Base-by-base conservation (phyloP, 2,888 invertebrate species). In the Cataglyphis albicans region DNA sequence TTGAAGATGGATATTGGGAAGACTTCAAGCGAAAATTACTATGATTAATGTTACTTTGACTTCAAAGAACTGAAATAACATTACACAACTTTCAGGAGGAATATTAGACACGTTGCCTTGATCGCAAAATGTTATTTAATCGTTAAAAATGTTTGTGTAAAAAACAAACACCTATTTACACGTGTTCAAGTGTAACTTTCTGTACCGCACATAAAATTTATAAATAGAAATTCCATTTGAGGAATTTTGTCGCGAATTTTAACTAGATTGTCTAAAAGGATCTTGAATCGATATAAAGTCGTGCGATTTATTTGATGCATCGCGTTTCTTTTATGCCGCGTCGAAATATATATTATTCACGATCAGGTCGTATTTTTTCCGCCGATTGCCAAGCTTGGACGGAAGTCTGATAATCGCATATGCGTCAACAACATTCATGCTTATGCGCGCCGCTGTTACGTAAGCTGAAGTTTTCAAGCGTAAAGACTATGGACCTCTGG, bases 391-490 rank as follows among this genome's bases (percentile, higher is more conserved):
- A 67, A 61, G 65, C 65, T 76, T 68, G 52, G 72, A 86, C 74
- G 85, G 86, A 88, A 84, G 88, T 89, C 88, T 57, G 84, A 86
- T 89, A 89, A 89, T 89, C 83, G 85, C 86, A 78, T 83, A 52
- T 83, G 81, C 88, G 85, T 81, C 86, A 85, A 81, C 83, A 86
- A 84, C 86, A 81, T 83, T 68, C 61, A 41, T 64, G 81, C 72
- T 35, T 38, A 65, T 81, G 59, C 38, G 32, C 57, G 57, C 52
- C 52, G 59, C 4, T 41, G 81, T 88, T 89, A 82, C 84, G 80
- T 82, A 89, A 89, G 68, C 70, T 52, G 48, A 38, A 70, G 68
- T 81, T 86, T 85, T 74, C 82, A 84, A 74, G 55, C 48, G 81
- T 75, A 70, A 67, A 86, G 44, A 78, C 80, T 75, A 15, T 59